Percentiles rank a stretch among this genome's conserved stretches.
phyloP scores from a whole-genome alignment of 2,113 vertebrate species.

The Otis tarda region DNA sequence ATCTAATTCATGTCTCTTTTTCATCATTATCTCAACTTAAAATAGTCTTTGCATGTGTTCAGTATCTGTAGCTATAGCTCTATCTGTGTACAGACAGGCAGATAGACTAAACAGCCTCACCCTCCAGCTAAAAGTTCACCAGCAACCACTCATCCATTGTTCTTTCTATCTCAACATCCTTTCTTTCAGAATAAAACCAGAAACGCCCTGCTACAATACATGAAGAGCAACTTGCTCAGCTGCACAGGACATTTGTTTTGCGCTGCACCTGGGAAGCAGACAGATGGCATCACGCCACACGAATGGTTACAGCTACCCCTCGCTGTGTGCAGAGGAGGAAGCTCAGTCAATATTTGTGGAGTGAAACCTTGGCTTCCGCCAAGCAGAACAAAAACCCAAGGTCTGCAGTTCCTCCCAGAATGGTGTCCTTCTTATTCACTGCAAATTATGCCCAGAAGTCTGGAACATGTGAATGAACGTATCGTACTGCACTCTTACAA shows the following conservation, averaged over 20 bases:
- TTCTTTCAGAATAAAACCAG: neutral
- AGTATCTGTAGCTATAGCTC: neutral
- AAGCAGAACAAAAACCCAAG: neutral
- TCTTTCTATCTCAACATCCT: neutral
- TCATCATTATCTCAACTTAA: neutral
- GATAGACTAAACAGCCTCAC: rapidly evolving
- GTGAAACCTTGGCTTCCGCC: neutral
- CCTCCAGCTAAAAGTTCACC: neutral
- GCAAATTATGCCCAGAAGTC: neutral
- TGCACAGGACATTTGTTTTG: rapidly evolving
- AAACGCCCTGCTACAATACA: neutral
- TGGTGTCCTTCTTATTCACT: neutral
- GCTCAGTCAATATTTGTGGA: neutral
- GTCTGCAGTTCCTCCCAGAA: neutral
- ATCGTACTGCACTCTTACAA: rapidly evolving
- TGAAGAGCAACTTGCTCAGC: neutral
- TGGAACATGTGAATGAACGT: neutral
- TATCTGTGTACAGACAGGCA: rapidly evolving
- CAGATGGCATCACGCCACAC: neutral
- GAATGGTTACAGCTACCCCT: neutral
- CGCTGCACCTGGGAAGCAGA: neutral
- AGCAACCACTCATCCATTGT: neutral
- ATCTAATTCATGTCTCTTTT: neutral
- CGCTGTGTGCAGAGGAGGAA: neutral
- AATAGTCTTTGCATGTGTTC: neutral